phyloP scores from a whole-genome alignment of 2,797 vertebrate genomes.

The Cyclopterus lumpus region DNA sequence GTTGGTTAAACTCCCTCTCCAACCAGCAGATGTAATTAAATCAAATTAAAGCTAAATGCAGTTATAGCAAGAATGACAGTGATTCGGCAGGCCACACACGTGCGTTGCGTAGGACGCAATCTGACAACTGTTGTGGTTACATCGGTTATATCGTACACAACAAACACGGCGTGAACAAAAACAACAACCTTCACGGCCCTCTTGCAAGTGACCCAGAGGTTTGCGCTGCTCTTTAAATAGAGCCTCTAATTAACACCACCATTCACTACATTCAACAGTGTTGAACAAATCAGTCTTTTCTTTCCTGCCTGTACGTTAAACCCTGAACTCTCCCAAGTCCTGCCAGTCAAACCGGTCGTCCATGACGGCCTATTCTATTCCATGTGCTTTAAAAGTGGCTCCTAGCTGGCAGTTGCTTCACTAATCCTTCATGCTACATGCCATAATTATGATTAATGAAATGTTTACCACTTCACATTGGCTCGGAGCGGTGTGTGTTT shows the following conservation, averaged over 20 bases:
- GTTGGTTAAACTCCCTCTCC: conserved; percentile 14
- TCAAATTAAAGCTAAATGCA: conserved; percentile 9
- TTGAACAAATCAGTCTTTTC: neutral
- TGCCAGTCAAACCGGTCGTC: neutral
- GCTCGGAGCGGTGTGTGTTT: conserved; percentile 26
- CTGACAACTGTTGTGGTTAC: no score
- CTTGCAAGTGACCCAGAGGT: neutral
- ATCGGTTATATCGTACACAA: neutral
- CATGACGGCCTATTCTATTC: neutral
- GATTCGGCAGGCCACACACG: no score
- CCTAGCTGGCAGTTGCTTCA: conserved; percentile 17
- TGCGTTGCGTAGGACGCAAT: no score
- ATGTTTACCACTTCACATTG: conserved; percentile 38
- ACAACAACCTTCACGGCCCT: conserved; percentile 4
- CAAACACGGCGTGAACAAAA: neutral
- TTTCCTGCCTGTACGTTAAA: neutral
- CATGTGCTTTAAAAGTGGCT: conserved; percentile 2
- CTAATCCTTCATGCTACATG: conserved; percentile 23
- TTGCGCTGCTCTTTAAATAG: neutral
- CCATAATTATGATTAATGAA: conserved; percentile 60
- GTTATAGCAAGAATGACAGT: conserved; percentile 4
- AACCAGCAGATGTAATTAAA: conserved; percentile 12
- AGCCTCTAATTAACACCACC: neutral
- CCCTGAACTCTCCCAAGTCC: neutral
- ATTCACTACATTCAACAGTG: neutral